Evolutionary conservation across 2,888 invertebrate genomes (phyloP), one percentile per base, ranked within the genome.

Genomic region (Coenonympha arcania): DNA sequence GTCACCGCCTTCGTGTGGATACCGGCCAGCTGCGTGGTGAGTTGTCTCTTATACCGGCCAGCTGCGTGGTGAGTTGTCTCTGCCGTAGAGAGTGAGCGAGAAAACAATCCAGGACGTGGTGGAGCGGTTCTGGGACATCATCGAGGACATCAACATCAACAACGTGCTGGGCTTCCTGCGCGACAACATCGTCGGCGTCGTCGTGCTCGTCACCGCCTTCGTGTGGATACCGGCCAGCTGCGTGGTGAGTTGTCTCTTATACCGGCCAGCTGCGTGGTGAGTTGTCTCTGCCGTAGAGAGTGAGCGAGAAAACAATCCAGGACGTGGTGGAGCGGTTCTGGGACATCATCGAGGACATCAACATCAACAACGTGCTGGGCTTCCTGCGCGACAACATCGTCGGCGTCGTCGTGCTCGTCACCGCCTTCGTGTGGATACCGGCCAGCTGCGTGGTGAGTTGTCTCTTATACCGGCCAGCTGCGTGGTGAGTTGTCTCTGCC

Each of bases 261-360:
- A n/a, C n/a, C n/a, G n/a, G n/a, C n/a, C n/a, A n/a, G n/a, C n/a
- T n/a, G n/a, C n/a, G n/a, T n/a, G n/a, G n/a, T n/a, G n/a, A n/a
- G n/a, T n/a, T n/a, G n/a, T n/a, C n/a, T n/a, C n/a, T n/a, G n/a
- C n/a, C n/a, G 11, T 75, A 97, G 95, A 98, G 98, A 6, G 89
- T 93, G 19, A 98, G 98, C 70, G 95, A 96, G 76, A 96, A 96
- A 79, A 95, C 96, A 0, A 94, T 95, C 54, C 95, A 96, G 73
- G 97, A 98, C 71, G 95, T 98, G 18, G 96, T 98, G 6, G 96
- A 97, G 76, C 89, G 98, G 22, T 95, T 98, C 79, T 98, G 98
- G 96, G 95, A 96, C 73, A 96, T 98, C 43, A 97, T 98, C 55
- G 97, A 98, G 79, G 96, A 97, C 68, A 96, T 97, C 51, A 96